Conservation (phyloP, 2,113 vertebrate species). For the Ameiurus melas region DNA sequence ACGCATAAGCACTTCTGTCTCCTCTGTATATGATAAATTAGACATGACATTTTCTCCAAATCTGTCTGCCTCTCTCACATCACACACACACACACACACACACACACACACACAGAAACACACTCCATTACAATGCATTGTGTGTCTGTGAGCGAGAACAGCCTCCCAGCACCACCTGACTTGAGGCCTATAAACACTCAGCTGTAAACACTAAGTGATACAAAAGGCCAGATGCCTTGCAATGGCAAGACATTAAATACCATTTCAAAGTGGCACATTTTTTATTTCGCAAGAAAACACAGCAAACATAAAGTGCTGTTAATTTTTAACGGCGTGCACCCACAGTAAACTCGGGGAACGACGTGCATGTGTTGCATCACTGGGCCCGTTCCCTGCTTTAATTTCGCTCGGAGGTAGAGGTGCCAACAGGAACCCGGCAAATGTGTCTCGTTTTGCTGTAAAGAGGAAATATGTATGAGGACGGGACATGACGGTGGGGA, state of each 20-base stretch:
- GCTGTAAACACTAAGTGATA: conserved; percentile 45
- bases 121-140: conserved; percentile 35
- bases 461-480: conserved; percentile 48
- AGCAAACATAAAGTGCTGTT: conserved; percentile 53
- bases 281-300: conserved; percentile 47
- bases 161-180: conserved; percentile 6
- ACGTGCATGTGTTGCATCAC: conserved; percentile 24
- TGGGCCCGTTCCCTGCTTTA: conserved; percentile 31
- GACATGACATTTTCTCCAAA: conserved; percentile 67
- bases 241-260: conserved; percentile 57
- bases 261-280: conserved; percentile 53
- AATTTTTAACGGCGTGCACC: conserved; percentile 51
- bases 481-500: conserved; percentile 44
- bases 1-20: conserved; percentile 68
- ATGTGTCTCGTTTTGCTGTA: conserved; percentile 49
- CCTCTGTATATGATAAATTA: conserved; percentile 72
- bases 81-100: conserved; percentile 1
- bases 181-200: conserved; percentile 43
- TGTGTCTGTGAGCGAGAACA: conserved; percentile 18
- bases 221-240: conserved; percentile 49
- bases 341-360: conserved; percentile 35
- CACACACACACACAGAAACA: conserved; percentile 4
- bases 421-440: conserved; percentile 48
- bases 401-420: conserved; percentile 41
- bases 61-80: conserved; percentile 31